These are phyloP conservation scores for Piscicola geometra DNA, from an alignment of 2,888 invertebrate genomes.

Conservation along the genomic window DNA sequence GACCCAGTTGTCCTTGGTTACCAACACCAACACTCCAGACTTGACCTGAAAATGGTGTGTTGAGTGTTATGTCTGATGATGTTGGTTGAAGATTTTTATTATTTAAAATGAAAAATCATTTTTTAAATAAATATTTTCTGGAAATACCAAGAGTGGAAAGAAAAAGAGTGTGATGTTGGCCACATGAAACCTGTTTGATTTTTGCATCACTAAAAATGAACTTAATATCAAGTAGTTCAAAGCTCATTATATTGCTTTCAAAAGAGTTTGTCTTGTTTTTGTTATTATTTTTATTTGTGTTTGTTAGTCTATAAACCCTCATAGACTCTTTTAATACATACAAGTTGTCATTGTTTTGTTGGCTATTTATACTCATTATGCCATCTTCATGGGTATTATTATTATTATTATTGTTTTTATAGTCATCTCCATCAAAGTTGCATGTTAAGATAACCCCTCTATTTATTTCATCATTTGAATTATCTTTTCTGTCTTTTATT, in stretches of 20 bases:
- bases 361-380: not conserved
- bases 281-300: not conserved
- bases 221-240: not conserved
- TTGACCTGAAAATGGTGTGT: constrained; percentile 11
- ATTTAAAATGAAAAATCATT: too few species aligned
- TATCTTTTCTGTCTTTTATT: not conserved
- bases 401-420: too few species aligned
- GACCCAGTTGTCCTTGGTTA: constrained; percentile 82
- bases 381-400: too few species aligned
- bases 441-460: too few species aligned
- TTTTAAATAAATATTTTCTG: not conserved
- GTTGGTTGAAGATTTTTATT: too few species aligned
- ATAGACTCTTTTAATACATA: not conserved
- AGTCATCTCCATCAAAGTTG: too few species aligned
- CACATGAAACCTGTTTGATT: constrained; percentile 40
- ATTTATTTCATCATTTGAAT: too few species aligned
- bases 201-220: not conserved
- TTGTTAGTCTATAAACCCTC: not conserved
- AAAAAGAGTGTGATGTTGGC: constrained; percentile 39
- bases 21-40: constrained; percentile 37
- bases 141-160: constrained; percentile 35
- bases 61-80: not conserved
- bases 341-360: not conserved
- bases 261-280: not conserved
- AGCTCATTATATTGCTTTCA: not conserved